Percentiles rank a stretch among this genome's conserved stretches.
phyloP scores from a whole-genome alignment of 1,140 invertebrate species.

The Linepithema humile region DNA sequence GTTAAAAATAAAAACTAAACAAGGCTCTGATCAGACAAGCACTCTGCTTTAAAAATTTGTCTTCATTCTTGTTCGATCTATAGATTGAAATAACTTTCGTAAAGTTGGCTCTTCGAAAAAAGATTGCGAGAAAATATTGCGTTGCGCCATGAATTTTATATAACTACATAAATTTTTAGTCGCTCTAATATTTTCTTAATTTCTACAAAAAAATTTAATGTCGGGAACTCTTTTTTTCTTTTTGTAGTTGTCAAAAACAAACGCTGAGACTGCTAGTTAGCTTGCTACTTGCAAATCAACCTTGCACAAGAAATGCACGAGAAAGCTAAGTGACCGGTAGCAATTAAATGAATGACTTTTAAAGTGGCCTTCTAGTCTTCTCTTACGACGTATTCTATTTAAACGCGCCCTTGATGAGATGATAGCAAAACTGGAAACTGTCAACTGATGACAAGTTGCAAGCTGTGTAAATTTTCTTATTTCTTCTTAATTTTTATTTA shows the following conservation, averaged over 20 bases:
- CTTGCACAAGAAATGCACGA: not conserved
- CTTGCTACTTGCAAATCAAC: not conserved
- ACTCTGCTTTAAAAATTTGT: not conserved
- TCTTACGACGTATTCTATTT: not conserved
- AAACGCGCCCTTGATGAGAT: not conserved
- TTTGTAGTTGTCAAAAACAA: not conserved
- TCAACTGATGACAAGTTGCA: not conserved
- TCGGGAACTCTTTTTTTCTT: not conserved
- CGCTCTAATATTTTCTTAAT: not conserved
- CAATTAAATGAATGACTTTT: not conserved
- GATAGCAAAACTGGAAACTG: not conserved
- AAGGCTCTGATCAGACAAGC: not conserved
- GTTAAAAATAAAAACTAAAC: not conserved
- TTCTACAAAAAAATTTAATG: not conserved
- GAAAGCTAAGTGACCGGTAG: not conserved
- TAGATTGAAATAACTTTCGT: not conserved
- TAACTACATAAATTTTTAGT: not conserved
- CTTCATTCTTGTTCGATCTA: not conserved
- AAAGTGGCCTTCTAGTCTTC: not conserved
- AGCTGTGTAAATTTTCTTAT: not conserved
- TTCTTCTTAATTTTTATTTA: too few species aligned
- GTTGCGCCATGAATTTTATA: not conserved
- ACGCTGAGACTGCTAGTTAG: not conserved
- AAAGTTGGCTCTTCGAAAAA: not conserved
- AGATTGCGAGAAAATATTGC: not conserved